Conservation (phyloP, 2,797 vertebrate genomes). For the Emys orbicularis region DNA sequence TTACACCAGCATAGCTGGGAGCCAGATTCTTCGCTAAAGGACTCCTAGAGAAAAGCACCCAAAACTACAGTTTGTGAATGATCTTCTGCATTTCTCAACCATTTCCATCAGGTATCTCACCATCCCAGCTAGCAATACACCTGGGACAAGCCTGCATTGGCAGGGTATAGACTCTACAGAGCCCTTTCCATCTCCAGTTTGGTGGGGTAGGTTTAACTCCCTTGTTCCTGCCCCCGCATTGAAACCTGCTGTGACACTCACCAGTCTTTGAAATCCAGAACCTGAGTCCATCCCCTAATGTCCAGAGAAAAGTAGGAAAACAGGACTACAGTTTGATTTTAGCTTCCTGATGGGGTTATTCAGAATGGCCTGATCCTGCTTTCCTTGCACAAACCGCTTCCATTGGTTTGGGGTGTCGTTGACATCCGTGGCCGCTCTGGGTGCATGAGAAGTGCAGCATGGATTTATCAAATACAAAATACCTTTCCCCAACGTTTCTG, state of each 20-base stretch:
- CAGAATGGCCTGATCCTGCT: background rate
- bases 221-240: background rate
- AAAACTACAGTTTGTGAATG: background rate
- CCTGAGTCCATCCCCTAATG: background rate
- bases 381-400: background rate
- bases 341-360: background rate
- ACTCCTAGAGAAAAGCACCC: background rate
- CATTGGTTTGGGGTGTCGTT: accelerated
- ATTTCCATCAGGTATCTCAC: background rate
- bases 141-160: background rate
- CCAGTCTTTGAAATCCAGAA: background rate
- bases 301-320: background rate
- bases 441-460: background rate
- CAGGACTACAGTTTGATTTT: background rate
- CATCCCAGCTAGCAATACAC: background rate
- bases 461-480: slow-evolving; percentile 47
- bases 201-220: background rate
- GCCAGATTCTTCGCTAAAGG: background rate
- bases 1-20: background rate
- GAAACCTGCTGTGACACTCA: background rate
- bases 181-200: background rate
- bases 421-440: background rate
- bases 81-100: background rate
- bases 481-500: background rate
- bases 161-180: background rate